phyloP scores from a whole-genome alignment of 92 coral and sea anemone genomes.

The Parazoanthus swiftii region DNA sequence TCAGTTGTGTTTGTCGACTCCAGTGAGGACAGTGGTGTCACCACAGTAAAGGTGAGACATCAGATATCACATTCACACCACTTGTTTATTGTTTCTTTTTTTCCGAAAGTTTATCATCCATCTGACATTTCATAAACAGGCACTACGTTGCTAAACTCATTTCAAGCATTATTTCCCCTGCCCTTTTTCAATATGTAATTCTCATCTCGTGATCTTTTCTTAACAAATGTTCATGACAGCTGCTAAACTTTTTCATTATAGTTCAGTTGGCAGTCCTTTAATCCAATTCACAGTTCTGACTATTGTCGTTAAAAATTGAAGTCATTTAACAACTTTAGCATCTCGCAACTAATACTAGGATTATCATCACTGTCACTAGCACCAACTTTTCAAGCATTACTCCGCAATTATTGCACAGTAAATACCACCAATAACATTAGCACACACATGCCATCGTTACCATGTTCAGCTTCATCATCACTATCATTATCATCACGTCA shows the following conservation, averaged over 20 bases:
- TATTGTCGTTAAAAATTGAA: too few species aligned
- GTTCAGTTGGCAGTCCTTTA: not conserved
- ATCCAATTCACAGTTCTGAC: not conserved
- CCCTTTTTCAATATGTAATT: not conserved
- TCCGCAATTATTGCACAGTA: too few species aligned
- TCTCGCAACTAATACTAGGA: not conserved
- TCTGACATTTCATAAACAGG: too few species aligned
- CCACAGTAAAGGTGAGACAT: constrained; percentile 23
- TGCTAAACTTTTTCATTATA: not conserved
- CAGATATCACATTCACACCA: not conserved
- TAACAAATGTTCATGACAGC: too few species aligned
- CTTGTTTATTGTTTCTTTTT: too few species aligned
- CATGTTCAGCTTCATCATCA: not conserved
- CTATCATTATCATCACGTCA: not conserved
- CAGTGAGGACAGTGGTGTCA: constrained; percentile 7
- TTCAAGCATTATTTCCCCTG: not conserved
- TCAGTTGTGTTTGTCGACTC: constrained; percentile 37
- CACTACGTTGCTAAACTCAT: too few species aligned
- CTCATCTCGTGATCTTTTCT: too few species aligned
- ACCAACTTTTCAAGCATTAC: too few species aligned
- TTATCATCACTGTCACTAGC: not conserved
- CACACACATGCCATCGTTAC: not conserved
- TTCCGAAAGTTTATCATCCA: not conserved
- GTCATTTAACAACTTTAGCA: too few species aligned
- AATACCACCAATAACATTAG: not conserved